phyloP scores from a whole-genome alignment of 2,888 invertebrate species.

The Eupithecia subumbrata region DNA sequence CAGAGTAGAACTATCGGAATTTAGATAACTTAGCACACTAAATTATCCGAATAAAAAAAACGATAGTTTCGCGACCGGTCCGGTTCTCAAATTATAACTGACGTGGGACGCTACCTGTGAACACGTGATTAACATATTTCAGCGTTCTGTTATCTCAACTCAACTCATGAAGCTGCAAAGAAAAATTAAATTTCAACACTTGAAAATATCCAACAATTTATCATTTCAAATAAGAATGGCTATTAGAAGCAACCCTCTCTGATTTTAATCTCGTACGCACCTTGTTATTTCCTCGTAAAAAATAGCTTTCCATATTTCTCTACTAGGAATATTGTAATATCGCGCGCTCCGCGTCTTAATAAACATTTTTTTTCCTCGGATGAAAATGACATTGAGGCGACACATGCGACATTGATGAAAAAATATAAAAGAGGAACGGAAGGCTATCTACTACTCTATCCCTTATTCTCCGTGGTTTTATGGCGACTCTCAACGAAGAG shows the following conservation, averaged over 20 bases:
- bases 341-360: slow-evolving; percentile 75
- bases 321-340: slow-evolving; percentile 81
- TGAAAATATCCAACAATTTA: slow-evolving; percentile 13
- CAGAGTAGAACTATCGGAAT: too few relatives aligned
- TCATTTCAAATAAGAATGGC: slow-evolving; percentile 28
- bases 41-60: too few relatives aligned
- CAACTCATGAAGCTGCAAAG: neutral
- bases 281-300: slow-evolving; percentile 83
- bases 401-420: slow-evolving; percentile 84
- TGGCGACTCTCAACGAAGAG: slow-evolving; percentile 32
- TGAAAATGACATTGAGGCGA: slow-evolving; percentile 83
- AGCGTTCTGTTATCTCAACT: neutral
- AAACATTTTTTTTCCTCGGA: slow-evolving; percentile 82
- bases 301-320: slow-evolving; percentile 83
- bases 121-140: neutral
- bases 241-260: slow-evolving; percentile 65
- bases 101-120: neutral
- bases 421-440: slow-evolving; percentile 80
- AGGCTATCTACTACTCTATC: slow-evolving; percentile 44
- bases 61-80: too few relatives aligned
- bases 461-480: slow-evolving; percentile 49
- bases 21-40: too few relatives aligned
- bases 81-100: neutral
- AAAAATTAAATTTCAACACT: slow-evolving; percentile 7
- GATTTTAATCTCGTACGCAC: slow-evolving; percentile 78